A percentile compares a stretch with the other conserved stretches of the same genome.
Evolutionary conservation across 2,113 vertebrate genomes (phyloP).

Genomic region (Symphodus melops): DNA sequence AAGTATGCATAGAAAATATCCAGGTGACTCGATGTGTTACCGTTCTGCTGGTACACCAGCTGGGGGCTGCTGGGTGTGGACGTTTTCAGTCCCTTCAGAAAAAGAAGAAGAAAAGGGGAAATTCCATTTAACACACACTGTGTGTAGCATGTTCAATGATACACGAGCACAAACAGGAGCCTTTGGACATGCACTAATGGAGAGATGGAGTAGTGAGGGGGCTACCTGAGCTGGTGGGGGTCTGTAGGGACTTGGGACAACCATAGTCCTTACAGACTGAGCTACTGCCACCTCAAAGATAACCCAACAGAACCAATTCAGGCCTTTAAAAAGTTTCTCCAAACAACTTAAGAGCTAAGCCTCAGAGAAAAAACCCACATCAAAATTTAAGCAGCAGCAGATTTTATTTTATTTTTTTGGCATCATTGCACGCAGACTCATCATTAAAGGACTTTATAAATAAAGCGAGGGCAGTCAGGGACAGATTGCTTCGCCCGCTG

Average conservation of each 20-base stretch:
- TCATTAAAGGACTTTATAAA: constrained; percentile 36
- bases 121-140: too few relatives aligned
- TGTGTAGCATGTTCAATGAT: too few relatives aligned
- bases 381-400: constrained; percentile 58
- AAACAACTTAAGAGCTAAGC: constrained; percentile 32
- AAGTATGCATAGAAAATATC: neutral
- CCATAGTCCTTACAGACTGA: too few relatives aligned
- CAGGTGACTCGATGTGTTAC: constrained; percentile 73
- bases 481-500: constrained; percentile 23
- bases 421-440: constrained; percentile 29
- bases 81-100: constrained; percentile 77
- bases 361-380: constrained; percentile 33
- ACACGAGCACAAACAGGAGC: too few relatives aligned
- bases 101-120: neutral
- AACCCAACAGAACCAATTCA: constrained; percentile 19
- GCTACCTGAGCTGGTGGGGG: too few relatives aligned
- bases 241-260: too few relatives aligned
- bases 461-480: constrained; percentile 6
- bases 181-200: too few relatives aligned
- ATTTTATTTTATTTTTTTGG: constrained; percentile 39
- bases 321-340: constrained; percentile 19
- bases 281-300: neutral
- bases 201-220: too few relatives aligned
- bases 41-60: constrained; percentile 95
- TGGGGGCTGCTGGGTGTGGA: constrained; percentile 81